Evolutionary conservation across 1,140 invertebrate species (phyloP), one percentile per base, ranked within the genome.

Genomic region (Zaprionus taronus): DNA sequence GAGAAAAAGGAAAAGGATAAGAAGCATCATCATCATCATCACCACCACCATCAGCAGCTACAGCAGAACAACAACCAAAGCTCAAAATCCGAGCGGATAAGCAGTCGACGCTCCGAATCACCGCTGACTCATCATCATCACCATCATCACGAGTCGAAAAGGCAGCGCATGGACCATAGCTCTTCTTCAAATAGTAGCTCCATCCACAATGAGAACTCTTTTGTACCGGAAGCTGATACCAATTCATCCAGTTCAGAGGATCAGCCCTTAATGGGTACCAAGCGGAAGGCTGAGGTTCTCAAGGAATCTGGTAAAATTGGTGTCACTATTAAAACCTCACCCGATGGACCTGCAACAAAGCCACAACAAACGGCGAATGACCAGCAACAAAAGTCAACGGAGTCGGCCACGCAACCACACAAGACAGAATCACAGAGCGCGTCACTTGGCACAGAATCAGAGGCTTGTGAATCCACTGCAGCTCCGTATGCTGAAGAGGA

Each of bases 221-320:
- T 89, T 63, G 85, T 83, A 24, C 83, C 86, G 12, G 92, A 92
- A 60, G 80, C 79, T 11, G 92, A 93, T 63, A 82, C 90, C 14
- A 93, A 93, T 74, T 93, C 92, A 9, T 92, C 91, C 9, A 92
- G 91, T 28, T 92, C 91, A 2, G 92, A 93, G 56, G 92, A 93
- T 74, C 92, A 93, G 38, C 92, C 92, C 9, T 65, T 93, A 14
- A 83, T 91, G 14, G 95, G 96, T 20, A 95, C 96, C 22, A 97
- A 97, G 92, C 94, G 97, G 66, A 97, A 97, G 93, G 97, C 96
- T 0, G 96, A 97, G 79, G 96, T 97, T 1, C 93, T 97, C 2
- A 96, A 96, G 74, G 96, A 97, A 92, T 97, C 96, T 4, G 97
- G 97, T 1, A 98, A 97, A 93, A 97, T 97, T 78, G 97, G 97